Base-by-base conservation (phyloP, 2,797 vertebrate species). In the Clarias pachynema region DNA sequence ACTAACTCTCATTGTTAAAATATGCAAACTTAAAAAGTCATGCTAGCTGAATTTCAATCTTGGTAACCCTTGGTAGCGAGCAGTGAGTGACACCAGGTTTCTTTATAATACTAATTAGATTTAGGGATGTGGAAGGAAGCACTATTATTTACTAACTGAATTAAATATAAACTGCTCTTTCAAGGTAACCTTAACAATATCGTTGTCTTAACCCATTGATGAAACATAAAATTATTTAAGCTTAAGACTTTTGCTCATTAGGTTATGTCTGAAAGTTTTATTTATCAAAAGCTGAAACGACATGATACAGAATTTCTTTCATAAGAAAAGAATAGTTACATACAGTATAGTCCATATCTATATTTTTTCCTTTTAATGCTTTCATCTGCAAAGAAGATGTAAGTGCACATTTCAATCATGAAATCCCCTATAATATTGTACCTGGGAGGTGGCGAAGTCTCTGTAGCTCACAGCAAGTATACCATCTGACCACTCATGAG, bases 401-500 rank as follows among this genome's bases (percentile, higher is more conserved):
- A 62, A 62, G 5, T 15, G 57, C 8, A 60, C 1, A 37, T 62
- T 62, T n/a, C 31, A 62, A 79, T 7, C 70, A 1, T 3, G 18
- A 16, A 49, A 34, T 24, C 59, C 22, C 8, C 49, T 68, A 22
- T n/a, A 31, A 44, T 4, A 66, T 7, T 49, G 44, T 49, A 49
- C 97, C 89, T 92, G 60, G 3, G 97, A 97, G 26, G 95, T 85
- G 57, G 97, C 96, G 62, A 98, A 97, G 12, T 92, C 88, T 91
- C 97, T 95, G 88, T 97, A 98, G 91, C 96, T 98, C 87, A 98
- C 95, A 0, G 97, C 97, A 0, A 98, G 94, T 90, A 98, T 89
- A 16, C 97, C 97, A 31, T 98, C 97, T 0, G 97, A 97, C 97
- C 97, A 98, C 84, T 98, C 97, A 3, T 98, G 97, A 56, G 97